phyloP scores from a whole-genome alignment of 1,140 invertebrate genomes.

The Cyrtorhinus lividipennis region DNA sequence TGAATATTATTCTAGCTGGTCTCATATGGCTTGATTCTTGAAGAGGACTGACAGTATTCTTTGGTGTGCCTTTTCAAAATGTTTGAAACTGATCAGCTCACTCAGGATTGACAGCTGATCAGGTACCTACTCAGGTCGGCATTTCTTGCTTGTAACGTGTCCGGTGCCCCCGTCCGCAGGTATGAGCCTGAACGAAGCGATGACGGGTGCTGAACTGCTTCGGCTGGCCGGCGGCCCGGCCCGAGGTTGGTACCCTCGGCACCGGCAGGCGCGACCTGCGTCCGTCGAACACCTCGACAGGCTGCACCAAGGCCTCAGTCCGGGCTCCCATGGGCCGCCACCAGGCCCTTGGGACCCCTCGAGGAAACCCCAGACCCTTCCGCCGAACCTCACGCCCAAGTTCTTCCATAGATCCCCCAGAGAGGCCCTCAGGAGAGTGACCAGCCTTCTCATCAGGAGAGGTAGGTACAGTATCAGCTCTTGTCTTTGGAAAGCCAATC shows the following conservation, averaged over 20 bases:
- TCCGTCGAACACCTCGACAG: conserved; percentile 72
- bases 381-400: conserved; percentile 67
- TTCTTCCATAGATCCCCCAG: conserved; percentile 73
- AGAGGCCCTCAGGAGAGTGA: conserved; percentile 67
- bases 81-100: no score
- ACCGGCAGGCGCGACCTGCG: conserved; percentile 49
- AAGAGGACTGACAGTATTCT: no score
- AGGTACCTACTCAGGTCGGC: no score
- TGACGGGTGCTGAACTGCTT: conserved; percentile 58
- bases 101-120: no score
- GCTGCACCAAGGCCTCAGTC: conserved; percentile 30
- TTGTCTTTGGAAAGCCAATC: no score
- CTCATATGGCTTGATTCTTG: no score
- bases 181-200: conserved; percentile 41
- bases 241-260: conserved; percentile 67
- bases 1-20: no score
- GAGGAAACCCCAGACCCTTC: conserved; percentile 60
- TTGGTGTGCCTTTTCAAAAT: no score
- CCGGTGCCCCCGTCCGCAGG: no score
- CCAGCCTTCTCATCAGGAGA: conserved; percentile 72
- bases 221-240: conserved; percentile 60
- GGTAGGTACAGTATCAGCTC: conserved; percentile 46
- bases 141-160: no score
- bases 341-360: conserved; percentile 37
- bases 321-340: conserved; percentile 33